phyloP scores from a whole-genome alignment of 2,888 invertebrate genomes.

The Punctoribates punctum region DNA sequence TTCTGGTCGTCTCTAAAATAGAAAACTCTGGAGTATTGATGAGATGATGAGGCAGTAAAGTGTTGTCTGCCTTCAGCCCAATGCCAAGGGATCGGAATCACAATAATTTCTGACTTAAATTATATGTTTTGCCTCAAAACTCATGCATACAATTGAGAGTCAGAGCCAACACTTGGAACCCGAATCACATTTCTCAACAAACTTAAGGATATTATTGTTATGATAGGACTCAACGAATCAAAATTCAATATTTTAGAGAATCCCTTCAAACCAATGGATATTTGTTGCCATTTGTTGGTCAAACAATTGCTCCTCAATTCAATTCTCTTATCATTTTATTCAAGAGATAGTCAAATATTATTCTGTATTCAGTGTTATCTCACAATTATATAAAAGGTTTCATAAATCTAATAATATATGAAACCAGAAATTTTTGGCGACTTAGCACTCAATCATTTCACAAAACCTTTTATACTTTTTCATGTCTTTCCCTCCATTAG shows the following conservation, averaged over 20 bases:
- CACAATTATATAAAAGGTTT: neutral
- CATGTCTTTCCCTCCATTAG: too few relatives aligned
- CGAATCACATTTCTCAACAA: neutral
- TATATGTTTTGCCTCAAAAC: constrained; percentile 13
- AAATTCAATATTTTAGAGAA: too few relatives aligned
- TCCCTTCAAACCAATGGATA: too few relatives aligned
- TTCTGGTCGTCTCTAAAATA: neutral
- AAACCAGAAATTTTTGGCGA: neutral
- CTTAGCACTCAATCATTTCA: neutral
- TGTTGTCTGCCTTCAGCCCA: neutral
- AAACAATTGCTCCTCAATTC: too few relatives aligned
- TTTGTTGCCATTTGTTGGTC: too few relatives aligned
- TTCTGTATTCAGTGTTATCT: neutral
- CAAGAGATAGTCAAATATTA: neutral
- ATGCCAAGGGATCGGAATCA: constrained; percentile 1
- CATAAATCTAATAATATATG: neutral
- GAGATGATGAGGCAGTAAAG: constrained; percentile 18
- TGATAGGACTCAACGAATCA: neutral
- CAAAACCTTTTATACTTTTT: too few relatives aligned
- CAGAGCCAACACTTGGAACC: neutral
- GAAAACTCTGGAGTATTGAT: neutral
- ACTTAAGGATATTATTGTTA: neutral
- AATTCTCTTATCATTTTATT: too few relatives aligned
- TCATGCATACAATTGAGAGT: constrained; percentile 10
- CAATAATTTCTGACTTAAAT: constrained; percentile 10